Conservation (phyloP, 2,888 invertebrate genomes). For the Petrophora chlorosata region DNA sequence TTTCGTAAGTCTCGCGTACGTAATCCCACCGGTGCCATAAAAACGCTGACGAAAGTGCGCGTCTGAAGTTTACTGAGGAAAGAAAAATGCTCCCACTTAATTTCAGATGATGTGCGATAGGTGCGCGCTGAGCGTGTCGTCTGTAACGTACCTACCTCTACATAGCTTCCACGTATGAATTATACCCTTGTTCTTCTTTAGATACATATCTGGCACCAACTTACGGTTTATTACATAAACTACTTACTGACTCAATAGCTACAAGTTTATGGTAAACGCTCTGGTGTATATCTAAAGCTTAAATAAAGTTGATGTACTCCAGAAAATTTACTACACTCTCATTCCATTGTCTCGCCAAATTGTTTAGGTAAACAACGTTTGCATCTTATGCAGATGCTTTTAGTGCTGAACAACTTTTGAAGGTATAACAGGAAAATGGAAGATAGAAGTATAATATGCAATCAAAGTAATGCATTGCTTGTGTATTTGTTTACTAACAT, state of each 20-base stretch:
- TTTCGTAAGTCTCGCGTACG: slow-evolving; percentile 47
- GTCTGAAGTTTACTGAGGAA: slow-evolving; percentile 43
- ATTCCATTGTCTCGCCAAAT: slow-evolving; percentile 17
- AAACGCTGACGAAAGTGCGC: slow-evolving; percentile 49
- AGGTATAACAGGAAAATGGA: slow-evolving; percentile 1
- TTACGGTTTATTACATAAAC: not conserved
- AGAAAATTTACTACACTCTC: slow-evolving; percentile 17
- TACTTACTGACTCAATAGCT: slow-evolving; percentile 1
- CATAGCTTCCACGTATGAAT: slow-evolving; percentile 20
- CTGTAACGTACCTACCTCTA: slow-evolving; percentile 29
- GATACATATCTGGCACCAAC: slow-evolving; percentile 4
- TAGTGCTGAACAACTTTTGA: slow-evolving; percentile 9
- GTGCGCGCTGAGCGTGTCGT: slow-evolving; percentile 31
- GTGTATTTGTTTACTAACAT: slow-evolving; percentile 48
- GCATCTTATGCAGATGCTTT: slow-evolving; percentile 16
- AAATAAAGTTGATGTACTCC: slow-evolving; percentile 11
- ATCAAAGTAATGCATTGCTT: slow-evolving; percentile 27
- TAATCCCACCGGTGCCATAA: slow-evolving; percentile 46
- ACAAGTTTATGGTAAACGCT: not conserved
- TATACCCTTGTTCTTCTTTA: slow-evolving; percentile 2
- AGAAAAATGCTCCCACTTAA: slow-evolving; percentile 49
- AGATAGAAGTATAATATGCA: slow-evolving; percentile 21
- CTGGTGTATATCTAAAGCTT: slow-evolving; percentile 1
- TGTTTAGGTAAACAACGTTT: slow-evolving; percentile 15
- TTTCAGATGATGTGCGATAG: slow-evolving; percentile 50